Evolutionary conservation across 2,113 vertebrate species (phyloP), one percentile per base, ranked within the genome.

Genomic region (Coreoperca whiteheadi): DNA sequence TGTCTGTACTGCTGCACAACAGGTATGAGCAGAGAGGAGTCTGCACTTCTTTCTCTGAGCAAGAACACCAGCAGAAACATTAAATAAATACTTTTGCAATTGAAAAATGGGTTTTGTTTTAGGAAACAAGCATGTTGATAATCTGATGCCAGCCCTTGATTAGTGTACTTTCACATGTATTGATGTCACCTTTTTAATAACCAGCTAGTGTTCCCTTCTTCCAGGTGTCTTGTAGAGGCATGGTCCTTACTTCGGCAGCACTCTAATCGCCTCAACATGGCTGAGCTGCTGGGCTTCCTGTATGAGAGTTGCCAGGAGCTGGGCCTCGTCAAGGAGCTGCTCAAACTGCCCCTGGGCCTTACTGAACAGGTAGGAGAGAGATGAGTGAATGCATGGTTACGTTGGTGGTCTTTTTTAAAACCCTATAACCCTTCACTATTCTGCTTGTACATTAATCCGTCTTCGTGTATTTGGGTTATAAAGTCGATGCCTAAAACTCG

Each of bases 1-100:
- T 99, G 72, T 96, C 96, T n/a, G 97, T 99, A 34, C 68, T 99
- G 61, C 92, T 99, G 60, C 96, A 96, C 91, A 99, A 98, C 79
- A 96, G 96, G 98, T 99, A 93, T 28, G n/a, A 77, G 21, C 7
- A 43, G 8, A 8, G 11, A 67, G 9, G 3, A 9, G 8, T 41
- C 8, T 41, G 39, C 46, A 3, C 14, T 18, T 57, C n/a, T 57
- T 57, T 34, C 8, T 39, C 3, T 51, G 23, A 32, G 25, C 9
- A 28, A 11, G 12, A 66, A 21, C 30, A 8, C 12, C 6, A 15
- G 20, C 23, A 34, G 16, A 37, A 53, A 70, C 6, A 6, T 63
- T 18, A 8, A 4, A 71, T 30, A n/a, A 21, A 23, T 3, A 18
- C 0, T 28, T 21, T 28, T 66, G 20, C 21, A 63, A 41, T 23